phyloP scores from a whole-genome alignment of 2,113 vertebrate species.

The Reinhardtius hippoglossoides region DNA sequence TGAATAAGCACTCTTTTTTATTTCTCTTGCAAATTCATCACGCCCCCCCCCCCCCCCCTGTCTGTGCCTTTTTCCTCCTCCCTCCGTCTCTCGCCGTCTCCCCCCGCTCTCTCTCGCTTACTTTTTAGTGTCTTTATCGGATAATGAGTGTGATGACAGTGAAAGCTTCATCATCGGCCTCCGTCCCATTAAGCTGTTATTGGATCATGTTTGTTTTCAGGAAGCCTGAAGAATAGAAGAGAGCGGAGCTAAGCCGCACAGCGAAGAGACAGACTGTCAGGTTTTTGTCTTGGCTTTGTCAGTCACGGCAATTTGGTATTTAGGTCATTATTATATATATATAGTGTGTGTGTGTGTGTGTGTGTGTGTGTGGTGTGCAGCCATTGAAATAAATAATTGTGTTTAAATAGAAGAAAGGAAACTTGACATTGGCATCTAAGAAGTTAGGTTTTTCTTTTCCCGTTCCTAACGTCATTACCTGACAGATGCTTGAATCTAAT shows the following conservation, averaged over 20 bases:
- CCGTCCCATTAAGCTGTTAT: slow-evolving; percentile 71
- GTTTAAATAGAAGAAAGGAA: not conserved
- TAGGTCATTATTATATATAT: not conserved
- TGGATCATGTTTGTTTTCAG: slow-evolving; percentile 69
- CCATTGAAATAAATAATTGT: not conserved
- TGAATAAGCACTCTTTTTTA: slow-evolving; percentile 68
- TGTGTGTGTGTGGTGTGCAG: not conserved
- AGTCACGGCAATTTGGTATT: slow-evolving; percentile 43
- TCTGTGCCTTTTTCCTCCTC: slow-evolving; percentile 31
- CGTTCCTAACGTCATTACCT: slow-evolving; percentile 31
- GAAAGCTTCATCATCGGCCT: slow-evolving; percentile 75
- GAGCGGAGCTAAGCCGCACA: slow-evolving; percentile 43
- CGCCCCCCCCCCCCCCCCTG: not conserved
- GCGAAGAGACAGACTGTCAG: slow-evolving; percentile 50
- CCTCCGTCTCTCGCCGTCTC: not conserved
- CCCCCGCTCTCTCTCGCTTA: slow-evolving; percentile 6
- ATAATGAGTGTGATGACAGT: slow-evolving; percentile 74
- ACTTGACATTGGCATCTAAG: not conserved
- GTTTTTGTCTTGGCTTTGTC: slow-evolving; percentile 45
- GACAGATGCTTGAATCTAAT: slow-evolving; percentile 53
- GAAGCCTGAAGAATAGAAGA: slow-evolving; percentile 58
- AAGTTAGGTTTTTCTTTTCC: slow-evolving; percentile 17
- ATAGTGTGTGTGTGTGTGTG: not conserved
- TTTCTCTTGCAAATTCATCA: slow-evolving; percentile 64
- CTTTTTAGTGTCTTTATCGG: slow-evolving; percentile 54